phyloP scores from a whole-genome alignment of 2,113 vertebrate species.

The Pantherophis guttatus region DNA sequence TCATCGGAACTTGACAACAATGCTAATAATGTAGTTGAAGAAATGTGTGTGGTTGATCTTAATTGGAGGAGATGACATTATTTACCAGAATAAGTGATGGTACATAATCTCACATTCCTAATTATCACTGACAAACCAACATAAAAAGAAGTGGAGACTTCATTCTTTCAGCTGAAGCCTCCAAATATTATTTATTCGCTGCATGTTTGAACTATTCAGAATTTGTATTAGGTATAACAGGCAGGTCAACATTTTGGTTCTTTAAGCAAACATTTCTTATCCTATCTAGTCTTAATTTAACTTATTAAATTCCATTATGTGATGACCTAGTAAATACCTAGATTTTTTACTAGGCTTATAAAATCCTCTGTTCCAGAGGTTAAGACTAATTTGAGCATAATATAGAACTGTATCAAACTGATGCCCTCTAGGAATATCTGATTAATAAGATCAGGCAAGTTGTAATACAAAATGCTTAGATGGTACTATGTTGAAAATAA shows the following conservation, averaged over 20 bases:
- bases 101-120: conserved; percentile 62
- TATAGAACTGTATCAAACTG: neutral
- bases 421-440: neutral
- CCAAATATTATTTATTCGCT: conserved; percentile 50
- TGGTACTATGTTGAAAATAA: too few species aligned
- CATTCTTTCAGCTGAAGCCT: conserved; percentile 40
- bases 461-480: neutral
- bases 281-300: neutral
- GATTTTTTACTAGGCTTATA: neutral
- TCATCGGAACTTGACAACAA: conserved; percentile 64
- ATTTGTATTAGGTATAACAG: conserved; percentile 16
- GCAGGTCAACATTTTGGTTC: conserved; percentile 1
- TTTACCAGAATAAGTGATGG: conserved; percentile 69
- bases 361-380: neutral
- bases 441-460: neutral
- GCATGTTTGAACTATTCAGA: conserved; percentile 16
- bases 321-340: neutral
- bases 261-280: neutral
- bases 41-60: conserved; percentile 62
- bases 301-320: neutral
- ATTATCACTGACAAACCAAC: conserved; percentile 63
- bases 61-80: conserved; percentile 72
- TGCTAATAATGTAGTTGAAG: conserved; percentile 62
- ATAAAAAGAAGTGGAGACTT: conserved; percentile 52
- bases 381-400: neutral